These are phyloP conservation scores for Laspeyria flexula DNA, from an alignment of 2,888 invertebrate species.

Conservation along the genomic window DNA sequence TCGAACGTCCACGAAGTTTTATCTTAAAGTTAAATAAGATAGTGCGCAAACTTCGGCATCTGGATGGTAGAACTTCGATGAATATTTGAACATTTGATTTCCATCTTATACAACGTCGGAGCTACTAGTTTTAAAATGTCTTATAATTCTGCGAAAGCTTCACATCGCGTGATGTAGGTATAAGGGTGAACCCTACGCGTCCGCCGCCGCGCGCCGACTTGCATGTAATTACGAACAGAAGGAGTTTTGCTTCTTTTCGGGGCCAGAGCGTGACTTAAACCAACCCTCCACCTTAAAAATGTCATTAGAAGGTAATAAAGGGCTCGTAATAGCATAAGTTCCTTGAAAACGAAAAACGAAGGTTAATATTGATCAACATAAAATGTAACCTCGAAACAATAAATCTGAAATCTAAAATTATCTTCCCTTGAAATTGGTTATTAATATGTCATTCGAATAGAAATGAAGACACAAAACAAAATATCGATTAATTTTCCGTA, in stretches of 20 bases:
- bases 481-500: slow-evolving; percentile 31
- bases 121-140: slow-evolving; percentile 36
- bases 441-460: slow-evolving; percentile 30
- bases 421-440: slow-evolving; percentile 25
- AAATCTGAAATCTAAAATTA: slow-evolving; percentile 29
- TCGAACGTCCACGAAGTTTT: slow-evolving; percentile 41
- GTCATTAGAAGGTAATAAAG: slow-evolving; percentile 70
- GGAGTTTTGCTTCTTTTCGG: slow-evolving; percentile 76
- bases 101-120: slow-evolving; percentile 31
- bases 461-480: slow-evolving; percentile 40
- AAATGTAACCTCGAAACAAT: slow-evolving; percentile 29
- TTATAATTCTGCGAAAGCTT: slow-evolving; percentile 56
- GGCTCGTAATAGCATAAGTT: slow-evolving; percentile 61
- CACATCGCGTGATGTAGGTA: slow-evolving; percentile 69
- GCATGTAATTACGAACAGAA: slow-evolving; percentile 77
- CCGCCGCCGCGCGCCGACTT: slow-evolving; percentile 65
- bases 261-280: slow-evolving; percentile 70
- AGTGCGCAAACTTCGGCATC: slow-evolving; percentile 33
- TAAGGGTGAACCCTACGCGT: slow-evolving; percentile 61
- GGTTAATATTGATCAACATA: slow-evolving; percentile 41
- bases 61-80: slow-evolving; percentile 49
- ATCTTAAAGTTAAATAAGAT: slow-evolving; percentile 61
- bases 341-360: slow-evolving; percentile 53
- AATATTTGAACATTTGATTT: slow-evolving; percentile 54
- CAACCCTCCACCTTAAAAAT: slow-evolving; percentile 62